Conservation (phyloP, 2,113 vertebrate species). For the Phycodurus eques region DNA sequence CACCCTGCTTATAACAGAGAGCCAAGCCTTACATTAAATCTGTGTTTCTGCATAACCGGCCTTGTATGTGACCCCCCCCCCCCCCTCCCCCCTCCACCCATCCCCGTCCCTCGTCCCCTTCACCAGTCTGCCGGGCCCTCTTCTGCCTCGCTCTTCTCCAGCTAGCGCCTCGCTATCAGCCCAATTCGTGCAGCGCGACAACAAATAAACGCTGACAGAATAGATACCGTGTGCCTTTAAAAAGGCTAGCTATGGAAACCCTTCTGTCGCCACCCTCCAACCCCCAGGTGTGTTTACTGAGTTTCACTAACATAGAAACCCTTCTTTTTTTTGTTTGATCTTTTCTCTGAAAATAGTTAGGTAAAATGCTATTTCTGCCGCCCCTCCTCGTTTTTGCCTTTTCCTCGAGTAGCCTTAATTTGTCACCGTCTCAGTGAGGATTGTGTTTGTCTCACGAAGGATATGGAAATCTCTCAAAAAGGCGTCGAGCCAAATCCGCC, state of each 20-base stretch:
- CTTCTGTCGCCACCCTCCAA: conserved; percentile 24
- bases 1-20: conserved; percentile 61
- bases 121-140: conserved; percentile 55
- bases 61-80: conserved; percentile 46
- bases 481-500: conserved; percentile 30
- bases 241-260: conserved; percentile 62
- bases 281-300: conserved; percentile 55
- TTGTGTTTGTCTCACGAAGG: conserved; percentile 51
- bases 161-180: conserved; percentile 31
- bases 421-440: conserved; percentile 47
- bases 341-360: conserved; percentile 58
- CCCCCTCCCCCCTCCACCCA: background rate
- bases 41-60: conserved; percentile 77
- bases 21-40: conserved; percentile 78
- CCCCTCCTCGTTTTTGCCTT: conserved; percentile 24
- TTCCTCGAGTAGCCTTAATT: conserved; percentile 47
- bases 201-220: conserved; percentile 41
- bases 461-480: conserved; percentile 52
- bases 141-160: conserved; percentile 46
- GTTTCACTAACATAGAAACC: conserved; percentile 62
- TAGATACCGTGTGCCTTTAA: conserved; percentile 41
- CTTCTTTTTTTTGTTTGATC: conserved; percentile 39
- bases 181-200: conserved; percentile 48
- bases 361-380: conserved; percentile 34
- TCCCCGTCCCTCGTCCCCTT: background rate